phyloP scores from a whole-genome alignment of 92 coral and sea anemone species.

The Siderastrea radians region DNA sequence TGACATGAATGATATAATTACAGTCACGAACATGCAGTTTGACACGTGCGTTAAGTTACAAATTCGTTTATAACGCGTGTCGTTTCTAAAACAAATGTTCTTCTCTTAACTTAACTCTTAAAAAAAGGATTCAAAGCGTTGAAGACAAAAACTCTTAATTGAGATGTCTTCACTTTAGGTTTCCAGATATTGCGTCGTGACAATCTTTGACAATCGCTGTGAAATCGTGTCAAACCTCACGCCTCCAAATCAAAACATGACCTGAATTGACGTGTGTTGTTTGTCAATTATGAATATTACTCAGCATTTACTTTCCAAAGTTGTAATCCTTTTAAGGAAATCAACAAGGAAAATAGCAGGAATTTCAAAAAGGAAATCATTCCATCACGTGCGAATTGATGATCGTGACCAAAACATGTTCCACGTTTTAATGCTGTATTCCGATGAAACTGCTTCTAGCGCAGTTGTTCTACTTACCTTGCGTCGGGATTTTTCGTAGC shows the following conservation, averaged over 20 bases:
- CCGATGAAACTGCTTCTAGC: too few relatives aligned
- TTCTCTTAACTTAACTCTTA: background rate
- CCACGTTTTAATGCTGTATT: too few relatives aligned
- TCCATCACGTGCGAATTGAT: background rate
- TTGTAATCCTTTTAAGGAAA: background rate
- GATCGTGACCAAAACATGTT: background rate
- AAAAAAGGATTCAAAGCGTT: background rate
- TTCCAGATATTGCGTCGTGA: background rate
- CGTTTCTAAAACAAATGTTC: background rate
- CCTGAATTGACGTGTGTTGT: background rate
- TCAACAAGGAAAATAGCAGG: background rate
- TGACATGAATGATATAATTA: background rate
- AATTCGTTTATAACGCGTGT: background rate
- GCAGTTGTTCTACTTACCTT: slow-evolving; percentile 58
- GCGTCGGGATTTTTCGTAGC: slow-evolving; percentile 92
- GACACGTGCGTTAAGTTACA: background rate
- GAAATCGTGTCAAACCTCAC: slow-evolving; percentile 11
- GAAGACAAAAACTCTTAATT: background rate
- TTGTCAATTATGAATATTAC: background rate
- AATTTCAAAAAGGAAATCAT: background rate
- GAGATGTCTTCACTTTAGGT: background rate
- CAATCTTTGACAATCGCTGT: background rate
- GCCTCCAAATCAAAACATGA: background rate
- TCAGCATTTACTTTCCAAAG: background rate
- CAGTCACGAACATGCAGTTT: background rate